Percentiles rank a stretch among this genome's conserved stretches.
phyloP scores from a whole-genome alignment of 1,140 invertebrate genomes.

The Ladona fulva region DNA sequence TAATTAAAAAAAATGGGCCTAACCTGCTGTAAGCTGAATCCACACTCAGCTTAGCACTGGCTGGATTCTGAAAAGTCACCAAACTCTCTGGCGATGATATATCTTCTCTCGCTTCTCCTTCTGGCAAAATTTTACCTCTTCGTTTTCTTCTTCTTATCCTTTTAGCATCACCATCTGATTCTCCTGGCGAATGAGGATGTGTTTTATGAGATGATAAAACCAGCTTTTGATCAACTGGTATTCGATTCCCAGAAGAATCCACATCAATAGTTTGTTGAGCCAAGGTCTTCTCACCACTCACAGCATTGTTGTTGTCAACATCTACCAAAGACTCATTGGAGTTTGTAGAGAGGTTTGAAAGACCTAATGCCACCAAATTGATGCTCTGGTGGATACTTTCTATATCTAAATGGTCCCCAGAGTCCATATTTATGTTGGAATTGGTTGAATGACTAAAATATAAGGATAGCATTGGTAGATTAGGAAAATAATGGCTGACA shows the following conservation, averaged over 20 bases:
- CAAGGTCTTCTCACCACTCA: not conserved
- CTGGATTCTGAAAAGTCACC: constrained; percentile 25
- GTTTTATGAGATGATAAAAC: no score
- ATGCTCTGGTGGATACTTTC: not conserved
- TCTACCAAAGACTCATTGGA: not conserved
- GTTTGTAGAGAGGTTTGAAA: not conserved
- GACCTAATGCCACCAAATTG: not conserved
- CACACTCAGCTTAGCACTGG: constrained; percentile 36
- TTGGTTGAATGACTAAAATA: no score
- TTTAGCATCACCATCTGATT: not conserved
- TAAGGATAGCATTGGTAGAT: no score
- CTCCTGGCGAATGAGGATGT: no score
- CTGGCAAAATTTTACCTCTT: not conserved
- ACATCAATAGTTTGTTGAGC: not conserved
- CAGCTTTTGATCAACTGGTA: not conserved
- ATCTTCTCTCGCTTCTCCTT: constrained; percentile 25
- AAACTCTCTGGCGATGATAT: constrained; percentile 33
- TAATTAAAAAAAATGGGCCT: no score
- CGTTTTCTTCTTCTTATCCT: not conserved
- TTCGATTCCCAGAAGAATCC: not conserved
- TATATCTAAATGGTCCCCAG: not conserved
- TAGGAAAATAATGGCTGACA: no score
- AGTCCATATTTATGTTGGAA: no score
- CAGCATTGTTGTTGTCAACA: not conserved
- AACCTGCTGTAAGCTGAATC: constrained; percentile 64